These are phyloP conservation scores for Anaspis maculata DNA, from an alignment of 2,888 invertebrate genomes.

Conservation along the genomic window DNA sequence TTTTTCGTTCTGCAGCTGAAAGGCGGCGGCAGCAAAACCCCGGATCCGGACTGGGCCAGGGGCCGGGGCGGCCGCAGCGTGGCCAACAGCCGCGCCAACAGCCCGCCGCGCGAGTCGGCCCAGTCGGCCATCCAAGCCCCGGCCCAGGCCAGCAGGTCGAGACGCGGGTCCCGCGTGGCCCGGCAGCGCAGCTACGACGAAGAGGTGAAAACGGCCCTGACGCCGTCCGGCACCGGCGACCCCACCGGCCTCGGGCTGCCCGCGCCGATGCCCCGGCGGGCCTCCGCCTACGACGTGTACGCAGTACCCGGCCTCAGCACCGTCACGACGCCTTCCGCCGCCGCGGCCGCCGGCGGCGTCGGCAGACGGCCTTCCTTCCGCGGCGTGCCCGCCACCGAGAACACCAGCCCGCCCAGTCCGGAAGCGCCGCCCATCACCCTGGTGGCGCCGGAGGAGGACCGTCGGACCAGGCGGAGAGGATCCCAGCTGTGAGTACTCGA, in stretches of 20 bases:
- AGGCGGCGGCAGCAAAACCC: conserved; percentile 52
- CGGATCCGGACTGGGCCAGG: conserved; percentile 49
- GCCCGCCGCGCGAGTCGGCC: conserved; percentile 46
- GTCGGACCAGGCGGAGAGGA: conserved; percentile 67
- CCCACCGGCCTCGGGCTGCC: conserved; percentile 57
- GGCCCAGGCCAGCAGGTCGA: conserved; percentile 42
- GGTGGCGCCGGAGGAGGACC: conserved; percentile 48
- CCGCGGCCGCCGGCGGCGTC: conserved; percentile 30
- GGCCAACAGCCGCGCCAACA: conserved; percentile 54
- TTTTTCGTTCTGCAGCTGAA: too few relatives aligned
- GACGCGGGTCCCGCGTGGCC: conserved; percentile 54
- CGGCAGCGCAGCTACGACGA: conserved; percentile 82
- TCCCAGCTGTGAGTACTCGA: conserved; percentile 77
- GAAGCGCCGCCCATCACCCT: conserved; percentile 40
- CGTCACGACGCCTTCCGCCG: conserved; percentile 35
- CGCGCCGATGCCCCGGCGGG: conserved; percentile 67
- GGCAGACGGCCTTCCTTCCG: conserved; percentile 53
- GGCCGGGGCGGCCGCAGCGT: conserved; percentile 52
- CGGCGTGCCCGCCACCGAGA: conserved; percentile 51
- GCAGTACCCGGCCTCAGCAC: conserved; percentile 54
- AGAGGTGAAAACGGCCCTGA: conserved; percentile 46
- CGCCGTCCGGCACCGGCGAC: conserved; percentile 29
- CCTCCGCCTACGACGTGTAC: conserved; percentile 80
- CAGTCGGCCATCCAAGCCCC: conserved; percentile 25
- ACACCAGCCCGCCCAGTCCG: conserved; percentile 47